Percentiles rank a stretch among this genome's conserved stretches.
Conservation (phyloP, 2,113 vertebrate genomes). For the Gobiocypris rarus region DNA sequence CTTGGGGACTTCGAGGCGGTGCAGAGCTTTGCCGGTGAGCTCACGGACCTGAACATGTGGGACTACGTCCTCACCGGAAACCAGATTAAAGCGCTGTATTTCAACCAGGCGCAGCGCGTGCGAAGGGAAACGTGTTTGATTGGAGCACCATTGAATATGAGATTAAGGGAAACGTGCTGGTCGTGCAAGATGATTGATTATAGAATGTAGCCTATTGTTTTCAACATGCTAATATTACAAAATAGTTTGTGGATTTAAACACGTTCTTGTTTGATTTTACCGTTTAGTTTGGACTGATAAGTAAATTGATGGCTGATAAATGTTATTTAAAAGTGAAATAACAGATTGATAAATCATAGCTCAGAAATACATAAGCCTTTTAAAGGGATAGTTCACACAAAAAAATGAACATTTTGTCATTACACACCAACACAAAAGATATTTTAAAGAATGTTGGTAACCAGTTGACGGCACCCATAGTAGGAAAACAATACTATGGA, state of each 20-base stretch:
- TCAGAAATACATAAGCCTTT: neutral
- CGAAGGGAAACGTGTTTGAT: conserved; percentile 78
- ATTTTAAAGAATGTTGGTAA: too few relatives aligned
- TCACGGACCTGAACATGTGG: conserved; percentile 83
- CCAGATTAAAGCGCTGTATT: conserved; percentile 73
- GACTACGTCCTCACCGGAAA: conserved; percentile 75
- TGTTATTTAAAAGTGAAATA: neutral
- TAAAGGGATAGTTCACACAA: too few relatives aligned
- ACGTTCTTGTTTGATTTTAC: neutral
- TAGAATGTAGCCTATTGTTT: neutral
- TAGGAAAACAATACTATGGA: too few relatives aligned
- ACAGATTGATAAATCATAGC: neutral
- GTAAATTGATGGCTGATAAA: neutral
- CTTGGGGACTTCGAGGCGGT: conserved; percentile 70
- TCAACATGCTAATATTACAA: neutral
- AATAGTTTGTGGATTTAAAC: neutral
- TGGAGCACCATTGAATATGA: conserved; percentile 79
- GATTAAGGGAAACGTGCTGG: conserved; percentile 76
- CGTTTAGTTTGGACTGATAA: neutral
- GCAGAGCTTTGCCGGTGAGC: conserved; percentile 79
- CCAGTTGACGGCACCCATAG: too few relatives aligned
- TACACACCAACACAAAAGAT: too few relatives aligned
- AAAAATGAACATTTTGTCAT: too few relatives aligned
- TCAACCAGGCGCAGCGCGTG: conserved; percentile 64
- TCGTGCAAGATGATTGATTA: conserved; percentile 74